A percentile compares a stretch with the other conserved stretches of the same genome.
phyloP scores from a whole-genome alignment of 1,140 invertebrate genomes.

The Geopemphigus sp. region DNA sequence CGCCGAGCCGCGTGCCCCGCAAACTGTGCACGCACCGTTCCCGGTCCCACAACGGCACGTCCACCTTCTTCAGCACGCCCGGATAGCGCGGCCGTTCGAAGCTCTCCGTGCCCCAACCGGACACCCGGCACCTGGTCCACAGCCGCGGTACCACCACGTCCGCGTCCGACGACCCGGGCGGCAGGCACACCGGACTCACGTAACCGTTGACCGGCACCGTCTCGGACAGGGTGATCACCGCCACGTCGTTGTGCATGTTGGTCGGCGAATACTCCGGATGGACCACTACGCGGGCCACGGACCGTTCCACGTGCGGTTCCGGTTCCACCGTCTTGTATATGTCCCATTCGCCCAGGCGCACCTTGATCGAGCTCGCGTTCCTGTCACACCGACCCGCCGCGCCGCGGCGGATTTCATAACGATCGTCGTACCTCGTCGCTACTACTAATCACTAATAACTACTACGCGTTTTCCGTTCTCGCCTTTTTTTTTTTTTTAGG shows the following conservation, averaged over 20 bases:
- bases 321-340: conserved; percentile 58
- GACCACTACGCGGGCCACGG: conserved; percentile 55
- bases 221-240: conserved; percentile 56
- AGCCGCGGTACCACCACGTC: not conserved
- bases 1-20: conserved; percentile 15
- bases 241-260: conserved; percentile 58
- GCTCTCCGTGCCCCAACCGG: conserved; percentile 32
- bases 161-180: conserved; percentile 50
- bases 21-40: conserved; percentile 13
- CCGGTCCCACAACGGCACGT: not conserved
- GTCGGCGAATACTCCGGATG: conserved; percentile 56
- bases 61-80: conserved; percentile 23
- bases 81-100: conserved; percentile 26
- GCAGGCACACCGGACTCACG: conserved; percentile 60
- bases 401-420: too few relatives aligned
- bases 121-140: conserved; percentile 9
- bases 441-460: too few relatives aligned
- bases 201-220: conserved; percentile 55
- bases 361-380: conserved; percentile 21
- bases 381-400: too few relatives aligned
- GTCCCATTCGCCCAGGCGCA: conserved; percentile 58
- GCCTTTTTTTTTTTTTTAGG: too few relatives aligned
- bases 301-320: conserved; percentile 60
- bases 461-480: too few relatives aligned
- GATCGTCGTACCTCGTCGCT: too few relatives aligned